Percentiles rank a stretch among this genome's conserved stretches.
Evolutionary conservation across 2,797 vertebrate genomes (phyloP).

Genomic region (Myiothlypis coronata): DNA sequence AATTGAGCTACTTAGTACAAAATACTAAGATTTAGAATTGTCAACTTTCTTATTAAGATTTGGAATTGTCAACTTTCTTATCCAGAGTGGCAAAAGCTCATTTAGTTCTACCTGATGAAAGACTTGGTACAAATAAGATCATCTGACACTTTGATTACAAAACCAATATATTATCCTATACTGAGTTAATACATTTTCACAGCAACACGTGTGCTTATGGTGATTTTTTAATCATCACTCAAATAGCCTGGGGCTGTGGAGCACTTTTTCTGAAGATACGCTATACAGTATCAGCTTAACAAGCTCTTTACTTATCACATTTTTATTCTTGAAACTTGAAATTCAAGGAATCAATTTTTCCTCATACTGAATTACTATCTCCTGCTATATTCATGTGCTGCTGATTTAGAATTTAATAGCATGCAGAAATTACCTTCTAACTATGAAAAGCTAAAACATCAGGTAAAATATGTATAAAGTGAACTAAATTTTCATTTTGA

Average conservation of each 20-base stretch:
- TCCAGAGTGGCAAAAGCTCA: neutral
- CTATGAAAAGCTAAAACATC: neutral
- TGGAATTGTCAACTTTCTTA: neutral
- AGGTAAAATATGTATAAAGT: rapidly evolving
- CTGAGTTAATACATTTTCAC: neutral
- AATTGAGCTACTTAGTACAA: neutral
- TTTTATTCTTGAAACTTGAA: neutral
- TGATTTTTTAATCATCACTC: neutral
- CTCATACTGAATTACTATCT: neutral
- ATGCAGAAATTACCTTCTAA: neutral
- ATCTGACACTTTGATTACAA: neutral
- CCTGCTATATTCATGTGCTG: neutral
- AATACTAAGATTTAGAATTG: neutral
- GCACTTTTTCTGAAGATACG: neutral
- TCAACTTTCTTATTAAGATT: neutral
- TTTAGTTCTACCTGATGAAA: neutral
- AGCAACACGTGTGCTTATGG: neutral
- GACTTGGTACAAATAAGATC: neutral
- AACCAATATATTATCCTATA: neutral
- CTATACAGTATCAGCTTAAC: neutral
- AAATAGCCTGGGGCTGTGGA: neutral
- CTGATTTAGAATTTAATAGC: neutral
- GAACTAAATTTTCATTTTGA: neutral
- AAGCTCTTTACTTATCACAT: neutral
- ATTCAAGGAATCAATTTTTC: neutral